phyloP scores from a whole-genome alignment of 2,888 invertebrate genomes.

The Sclerodermus sp. region DNA sequence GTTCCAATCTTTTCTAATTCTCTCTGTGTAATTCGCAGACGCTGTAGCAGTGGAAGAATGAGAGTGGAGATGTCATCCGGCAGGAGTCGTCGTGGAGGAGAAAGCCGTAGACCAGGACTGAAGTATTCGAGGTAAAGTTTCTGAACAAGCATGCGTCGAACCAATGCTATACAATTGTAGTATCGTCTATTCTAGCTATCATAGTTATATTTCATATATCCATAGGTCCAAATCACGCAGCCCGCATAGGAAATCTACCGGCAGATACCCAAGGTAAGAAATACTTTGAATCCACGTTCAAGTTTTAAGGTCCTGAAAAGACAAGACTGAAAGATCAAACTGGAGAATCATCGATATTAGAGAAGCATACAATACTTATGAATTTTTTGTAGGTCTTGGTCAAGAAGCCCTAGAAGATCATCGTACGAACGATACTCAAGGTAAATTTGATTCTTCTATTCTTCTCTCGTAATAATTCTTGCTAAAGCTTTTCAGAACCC shows the following conservation, averaged over 20 bases:
- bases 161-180: conserved; percentile 29
- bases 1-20: too few species aligned
- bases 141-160: conserved; percentile 22
- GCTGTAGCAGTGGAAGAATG: conserved; percentile 78
- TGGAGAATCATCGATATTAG: conserved; percentile 25
- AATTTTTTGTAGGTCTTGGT: conserved; percentile 48
- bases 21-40: too few species aligned
- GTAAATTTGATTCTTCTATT: conserved; percentile 31
- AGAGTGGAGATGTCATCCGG: conserved; percentile 93
- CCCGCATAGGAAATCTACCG: conserved; percentile 40
- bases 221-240: conserved; percentile 49
- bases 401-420: conserved; percentile 46
- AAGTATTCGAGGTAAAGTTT: conserved; percentile 51
- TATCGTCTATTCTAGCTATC: conserved; percentile 23
- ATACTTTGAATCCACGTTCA: conserved; percentile 18
- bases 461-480: background rate
- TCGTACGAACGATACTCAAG: conserved; percentile 42
- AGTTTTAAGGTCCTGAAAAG: conserved; percentile 42
- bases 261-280: conserved; percentile 46
- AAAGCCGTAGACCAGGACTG: conserved; percentile 53
- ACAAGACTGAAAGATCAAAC: conserved; percentile 19
- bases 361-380: conserved; percentile 42
- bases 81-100: conserved; percentile 74
- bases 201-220: conserved; percentile 41
- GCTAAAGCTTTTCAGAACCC: conserved; percentile 36